Percentiles rank a stretch among this genome's conserved stretches.
phyloP scores from a whole-genome alignment of 2,888 invertebrate species.

The Rotaria macrura region DNA sequence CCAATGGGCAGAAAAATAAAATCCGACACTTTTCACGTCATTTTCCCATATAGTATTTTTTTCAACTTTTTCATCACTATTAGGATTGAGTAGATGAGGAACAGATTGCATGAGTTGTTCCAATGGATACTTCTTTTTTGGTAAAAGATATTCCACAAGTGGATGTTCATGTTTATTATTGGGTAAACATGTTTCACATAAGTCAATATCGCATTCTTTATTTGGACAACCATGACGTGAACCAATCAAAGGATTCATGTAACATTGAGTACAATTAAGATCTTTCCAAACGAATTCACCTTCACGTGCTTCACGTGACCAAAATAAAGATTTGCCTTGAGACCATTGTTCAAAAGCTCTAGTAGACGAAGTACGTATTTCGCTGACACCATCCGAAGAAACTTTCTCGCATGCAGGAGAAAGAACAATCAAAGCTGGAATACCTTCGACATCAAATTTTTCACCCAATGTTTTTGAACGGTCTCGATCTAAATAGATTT shows the following conservation, averaged over 20 bases:
- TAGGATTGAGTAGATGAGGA: neutral
- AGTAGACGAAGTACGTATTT: neutral
- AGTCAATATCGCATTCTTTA: neutral
- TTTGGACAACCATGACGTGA: neutral
- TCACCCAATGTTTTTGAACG: neutral
- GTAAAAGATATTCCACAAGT: neutral
- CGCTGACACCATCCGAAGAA: neutral
- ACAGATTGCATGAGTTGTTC: neutral
- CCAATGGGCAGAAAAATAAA: constrained; percentile 15
- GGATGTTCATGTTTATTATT: neutral
- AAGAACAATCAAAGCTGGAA: neutral
- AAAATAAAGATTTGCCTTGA: neutral
- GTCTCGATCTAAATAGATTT: neutral
- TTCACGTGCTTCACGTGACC: neutral
- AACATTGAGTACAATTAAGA: neutral
- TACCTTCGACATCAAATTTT: neutral
- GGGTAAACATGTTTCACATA: neutral
- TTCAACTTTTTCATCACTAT: neutral
- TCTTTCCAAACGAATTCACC: neutral
- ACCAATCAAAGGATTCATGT: neutral
- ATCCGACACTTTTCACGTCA: neutral
- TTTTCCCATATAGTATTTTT: neutral
- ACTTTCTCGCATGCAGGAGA: neutral
- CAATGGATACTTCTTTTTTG: neutral
- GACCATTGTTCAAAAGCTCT: neutral